Percentiles rank a stretch among this genome's conserved stretches.
phyloP scores from a whole-genome alignment of 2,797 vertebrate species.

The Lepilemur ruficaudatus region DNA sequence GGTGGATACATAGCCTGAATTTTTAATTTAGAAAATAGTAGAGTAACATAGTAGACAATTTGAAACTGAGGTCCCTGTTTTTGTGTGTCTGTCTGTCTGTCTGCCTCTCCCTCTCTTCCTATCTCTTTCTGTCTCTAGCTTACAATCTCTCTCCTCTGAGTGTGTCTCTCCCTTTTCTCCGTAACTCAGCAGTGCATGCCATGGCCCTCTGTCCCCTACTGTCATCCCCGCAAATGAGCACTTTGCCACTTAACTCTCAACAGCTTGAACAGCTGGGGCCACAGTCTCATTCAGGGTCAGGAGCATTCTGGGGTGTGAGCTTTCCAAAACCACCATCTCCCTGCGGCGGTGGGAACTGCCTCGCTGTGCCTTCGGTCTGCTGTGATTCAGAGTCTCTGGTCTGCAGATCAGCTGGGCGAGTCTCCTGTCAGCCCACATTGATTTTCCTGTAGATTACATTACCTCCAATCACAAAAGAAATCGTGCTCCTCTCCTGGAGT shows the following conservation, averaged over 20 bases:
- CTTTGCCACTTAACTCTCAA: background rate
- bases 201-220: constrained; percentile 13
- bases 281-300: background rate
- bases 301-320: background rate
- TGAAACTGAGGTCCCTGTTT: background rate
- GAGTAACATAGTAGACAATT: background rate
- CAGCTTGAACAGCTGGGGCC: background rate
- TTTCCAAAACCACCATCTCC: constrained; percentile 12
- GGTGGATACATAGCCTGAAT: background rate
- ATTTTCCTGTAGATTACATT: constrained; percentile 82
- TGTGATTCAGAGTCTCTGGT: constrained; percentile 64
- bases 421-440: constrained; percentile 79
- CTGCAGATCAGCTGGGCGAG: constrained; percentile 64
- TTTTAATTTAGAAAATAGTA: background rate
- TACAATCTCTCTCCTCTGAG: background rate
- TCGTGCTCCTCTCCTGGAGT: constrained; percentile 62
- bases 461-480: constrained; percentile 80
- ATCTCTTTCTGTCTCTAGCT: background rate
- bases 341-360: background rate
- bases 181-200: constrained; percentile 50
- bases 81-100: background rate
- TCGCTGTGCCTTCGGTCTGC: background rate
- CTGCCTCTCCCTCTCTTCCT: background rate
- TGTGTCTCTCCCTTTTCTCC: background rate
- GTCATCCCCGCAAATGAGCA: background rate